Percentiles rank a stretch among this genome's conserved stretches.
Evolutionary conservation across 2,888 invertebrate species (phyloP).

Genomic region (Lapara coniferarum): DNA sequence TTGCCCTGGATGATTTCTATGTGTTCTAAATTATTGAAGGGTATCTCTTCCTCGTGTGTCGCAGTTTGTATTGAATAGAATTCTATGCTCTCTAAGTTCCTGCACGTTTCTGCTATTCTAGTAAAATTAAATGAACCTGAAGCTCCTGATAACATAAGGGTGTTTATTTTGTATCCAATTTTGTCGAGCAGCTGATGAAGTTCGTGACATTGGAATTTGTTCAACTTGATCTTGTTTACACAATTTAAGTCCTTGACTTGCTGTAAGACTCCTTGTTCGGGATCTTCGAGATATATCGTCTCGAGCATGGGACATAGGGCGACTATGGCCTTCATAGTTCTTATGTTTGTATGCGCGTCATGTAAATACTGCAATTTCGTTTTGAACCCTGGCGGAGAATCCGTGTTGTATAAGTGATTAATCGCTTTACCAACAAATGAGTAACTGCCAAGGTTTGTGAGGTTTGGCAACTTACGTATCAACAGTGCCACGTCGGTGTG

Average conservation of each 20-base stretch:
- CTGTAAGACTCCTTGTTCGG: slow-evolving; percentile 81
- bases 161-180: slow-evolving; percentile 80
- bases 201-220: slow-evolving; percentile 85
- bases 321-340: slow-evolving; percentile 84
- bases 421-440: slow-evolving; percentile 87
- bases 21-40: slow-evolving; percentile 85
- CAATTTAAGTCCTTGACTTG: slow-evolving; percentile 75
- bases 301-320: slow-evolving; percentile 85
- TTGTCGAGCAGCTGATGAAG: slow-evolving; percentile 82
- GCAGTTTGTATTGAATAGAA: slow-evolving; percentile 86
- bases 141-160: slow-evolving; percentile 84
- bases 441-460: slow-evolving; percentile 86
- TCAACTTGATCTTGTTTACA: slow-evolving; percentile 84
- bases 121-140: slow-evolving; percentile 84
- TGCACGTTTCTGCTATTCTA: slow-evolving; percentile 83
- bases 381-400: slow-evolving; percentile 79
- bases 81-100: slow-evolving; percentile 85
- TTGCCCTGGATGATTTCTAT: slow-evolving; percentile 87
- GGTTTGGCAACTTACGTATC: slow-evolving; percentile 85
- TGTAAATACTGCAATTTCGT: slow-evolving; percentile 87
- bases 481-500: slow-evolving; percentile 86
- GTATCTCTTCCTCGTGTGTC: slow-evolving; percentile 80
- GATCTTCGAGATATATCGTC: slow-evolving; percentile 86
- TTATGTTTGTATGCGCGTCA: slow-evolving; percentile 85
- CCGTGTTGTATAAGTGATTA: slow-evolving; percentile 80